Percentiles rank a stretch among this genome's conserved stretches.
Conservation (phyloP, 2,797 vertebrate species). For the Cichlasoma orientale region DNA sequence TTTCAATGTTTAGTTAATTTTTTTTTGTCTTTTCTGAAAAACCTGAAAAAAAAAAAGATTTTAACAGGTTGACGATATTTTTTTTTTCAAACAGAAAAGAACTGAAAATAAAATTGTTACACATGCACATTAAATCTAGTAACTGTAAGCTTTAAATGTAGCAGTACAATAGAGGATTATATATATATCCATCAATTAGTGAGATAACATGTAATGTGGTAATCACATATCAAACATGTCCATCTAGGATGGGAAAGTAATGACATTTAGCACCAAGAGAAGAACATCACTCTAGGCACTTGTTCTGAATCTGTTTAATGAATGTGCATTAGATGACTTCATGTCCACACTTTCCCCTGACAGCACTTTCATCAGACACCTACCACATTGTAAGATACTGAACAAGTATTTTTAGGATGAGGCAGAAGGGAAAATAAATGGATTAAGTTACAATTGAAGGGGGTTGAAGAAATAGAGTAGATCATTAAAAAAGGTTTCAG, state of each 20-base stretch:
- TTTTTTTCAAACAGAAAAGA: too few species aligned
- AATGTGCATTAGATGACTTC: slow-evolving; percentile 56
- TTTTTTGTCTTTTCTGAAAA: too few species aligned
- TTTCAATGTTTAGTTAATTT: too few species aligned
- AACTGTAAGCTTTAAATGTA: neutral
- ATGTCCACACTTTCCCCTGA: slow-evolving; percentile 25
- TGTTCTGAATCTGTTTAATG: slow-evolving; percentile 69
- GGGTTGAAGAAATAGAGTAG: too few species aligned
- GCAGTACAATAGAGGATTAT: slow-evolving; percentile 18
- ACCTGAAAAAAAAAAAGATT: too few species aligned
- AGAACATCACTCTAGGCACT: slow-evolving; percentile 57
- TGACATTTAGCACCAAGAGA: slow-evolving; percentile 48
- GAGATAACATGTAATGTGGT: slow-evolving; percentile 45
- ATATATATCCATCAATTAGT: slow-evolving; percentile 44
- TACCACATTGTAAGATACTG: too few species aligned
- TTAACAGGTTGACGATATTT: too few species aligned
- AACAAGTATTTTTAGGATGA: too few species aligned
- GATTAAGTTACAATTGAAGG: too few species aligned
- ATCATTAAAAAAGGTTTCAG: too few species aligned
- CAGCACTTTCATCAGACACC: too few species aligned
- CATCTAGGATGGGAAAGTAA: slow-evolving; percentile 63
- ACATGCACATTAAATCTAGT: neutral
- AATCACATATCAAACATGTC: slow-evolving; percentile 46
- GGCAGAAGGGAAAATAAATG: too few species aligned
- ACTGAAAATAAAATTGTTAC: neutral